Percentiles rank a stretch among this genome's conserved stretches.
phyloP scores from a whole-genome alignment of 2,113 vertebrate genomes.

The Syngnathus floridae region DNA sequence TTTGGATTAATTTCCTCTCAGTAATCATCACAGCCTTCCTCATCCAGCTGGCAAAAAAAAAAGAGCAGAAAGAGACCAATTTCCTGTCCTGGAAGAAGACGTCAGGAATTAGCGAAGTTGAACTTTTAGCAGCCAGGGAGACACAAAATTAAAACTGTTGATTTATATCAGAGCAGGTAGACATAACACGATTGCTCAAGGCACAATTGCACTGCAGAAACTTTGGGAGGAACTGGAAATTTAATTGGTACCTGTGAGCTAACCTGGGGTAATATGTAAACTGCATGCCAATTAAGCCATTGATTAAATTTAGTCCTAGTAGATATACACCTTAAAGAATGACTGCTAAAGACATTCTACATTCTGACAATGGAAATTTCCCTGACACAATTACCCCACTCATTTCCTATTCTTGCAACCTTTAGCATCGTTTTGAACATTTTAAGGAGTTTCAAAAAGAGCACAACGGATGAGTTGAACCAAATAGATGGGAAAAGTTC shows the following conservation, averaged over 20 bases:
- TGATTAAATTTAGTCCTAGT: no score
- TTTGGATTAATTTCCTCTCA: not conserved
- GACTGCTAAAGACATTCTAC: no score
- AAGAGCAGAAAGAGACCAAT: not conserved
- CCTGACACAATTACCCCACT: no score
- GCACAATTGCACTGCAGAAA: not conserved
- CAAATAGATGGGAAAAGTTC: not conserved
- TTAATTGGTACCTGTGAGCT: not conserved
- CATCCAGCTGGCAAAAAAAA: constrained; percentile 1
- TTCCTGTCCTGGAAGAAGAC: not conserved
- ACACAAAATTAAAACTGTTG: not conserved
- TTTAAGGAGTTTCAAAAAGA: no score
- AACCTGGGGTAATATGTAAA: not conserved
- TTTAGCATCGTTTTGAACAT: no score
- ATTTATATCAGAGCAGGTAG: not conserved
- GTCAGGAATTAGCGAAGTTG: not conserved
- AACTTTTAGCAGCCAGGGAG: not conserved
- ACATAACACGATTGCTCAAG: not conserved
- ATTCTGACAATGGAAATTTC: no score
- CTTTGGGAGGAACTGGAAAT: not conserved
- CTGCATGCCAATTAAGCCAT: not conserved
- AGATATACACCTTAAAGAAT: no score
- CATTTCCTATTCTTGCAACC: no score
- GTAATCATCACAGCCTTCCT: not conserved
- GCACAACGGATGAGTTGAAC: no score